Conservation (phyloP, 1,140 invertebrate genomes). For the Dendrolimus kikuchii region DNA sequence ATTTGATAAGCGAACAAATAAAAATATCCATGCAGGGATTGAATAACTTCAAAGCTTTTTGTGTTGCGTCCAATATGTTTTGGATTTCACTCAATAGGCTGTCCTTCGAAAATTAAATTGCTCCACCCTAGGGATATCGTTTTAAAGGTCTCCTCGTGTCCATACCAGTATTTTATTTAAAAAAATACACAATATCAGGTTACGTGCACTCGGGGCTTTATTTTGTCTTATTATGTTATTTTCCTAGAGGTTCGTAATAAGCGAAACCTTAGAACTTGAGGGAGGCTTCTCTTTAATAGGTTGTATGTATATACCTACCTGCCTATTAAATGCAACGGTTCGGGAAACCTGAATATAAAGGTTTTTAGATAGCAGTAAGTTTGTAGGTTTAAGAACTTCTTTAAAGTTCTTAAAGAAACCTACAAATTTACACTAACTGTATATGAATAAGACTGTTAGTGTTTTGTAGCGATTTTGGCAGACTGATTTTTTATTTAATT, state of each 20-base stretch:
- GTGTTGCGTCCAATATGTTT: conserved; percentile 34
- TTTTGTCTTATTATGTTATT: conserved; percentile 26
- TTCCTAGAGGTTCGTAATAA: conserved; percentile 8
- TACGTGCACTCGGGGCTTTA: conserved; percentile 17
- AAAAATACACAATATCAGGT: conserved; percentile 26
- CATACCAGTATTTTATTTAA: conserved; percentile 24
- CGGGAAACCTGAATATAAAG: no score
- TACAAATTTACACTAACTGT: no score
- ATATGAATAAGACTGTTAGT: no score
- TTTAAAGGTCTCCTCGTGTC: conserved; percentile 35
- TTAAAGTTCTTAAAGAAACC: no score
- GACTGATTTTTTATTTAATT: no score
- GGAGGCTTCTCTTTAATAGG: conserved; percentile 3
- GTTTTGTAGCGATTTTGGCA: no score
- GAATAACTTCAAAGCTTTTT: conserved; percentile 39
- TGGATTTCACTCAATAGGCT: conserved; percentile 27
- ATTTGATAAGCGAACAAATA: conserved; percentile 22
- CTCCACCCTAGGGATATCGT: conserved; percentile 18
- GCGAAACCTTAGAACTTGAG: conserved; percentile 12
- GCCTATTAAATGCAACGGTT: no score
- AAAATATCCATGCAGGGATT: conserved; percentile 18
- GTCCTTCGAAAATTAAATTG: conserved; percentile 37
- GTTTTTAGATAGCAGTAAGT: no score
- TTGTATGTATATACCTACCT: not conserved
- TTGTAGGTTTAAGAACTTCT: no score